phyloP scores from a whole-genome alignment of 2,113 vertebrate species.

The Rhynchopsitta pachyrhyncha region DNA sequence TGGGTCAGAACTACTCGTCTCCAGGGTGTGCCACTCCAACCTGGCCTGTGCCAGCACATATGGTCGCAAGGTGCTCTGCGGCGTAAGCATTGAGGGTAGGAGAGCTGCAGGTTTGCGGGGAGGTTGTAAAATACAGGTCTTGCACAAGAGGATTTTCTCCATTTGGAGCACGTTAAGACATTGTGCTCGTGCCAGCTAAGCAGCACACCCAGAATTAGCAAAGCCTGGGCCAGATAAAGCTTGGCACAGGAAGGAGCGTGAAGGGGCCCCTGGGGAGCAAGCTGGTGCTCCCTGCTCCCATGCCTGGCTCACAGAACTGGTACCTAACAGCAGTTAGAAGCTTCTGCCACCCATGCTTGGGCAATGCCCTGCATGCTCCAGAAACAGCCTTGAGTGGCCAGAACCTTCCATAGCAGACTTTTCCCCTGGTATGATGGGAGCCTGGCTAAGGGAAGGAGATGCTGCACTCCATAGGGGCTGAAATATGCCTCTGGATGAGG shows the following conservation, averaged over 20 bases:
- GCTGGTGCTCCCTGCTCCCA: not conserved
- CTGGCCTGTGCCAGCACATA: not conserved
- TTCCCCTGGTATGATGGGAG: not conserved
- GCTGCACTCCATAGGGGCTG: not conserved
- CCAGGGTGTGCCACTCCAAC: not conserved
- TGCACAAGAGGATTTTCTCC: not conserved
- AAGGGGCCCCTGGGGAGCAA: not conserved
- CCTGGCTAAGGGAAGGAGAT: not conserved
- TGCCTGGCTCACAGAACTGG: not conserved
- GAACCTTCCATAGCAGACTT: fast-evolving
- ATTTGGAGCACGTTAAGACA: not conserved
- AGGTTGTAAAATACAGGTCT: not conserved
- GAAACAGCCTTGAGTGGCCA: not conserved
- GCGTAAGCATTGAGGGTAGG: fast-evolving
- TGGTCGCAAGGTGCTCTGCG: not conserved
- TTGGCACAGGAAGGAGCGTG: not conserved
- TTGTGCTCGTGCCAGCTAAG: not conserved
- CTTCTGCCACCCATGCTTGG: not conserved
- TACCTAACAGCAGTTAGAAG: not conserved
- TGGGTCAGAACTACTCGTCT: not conserved
- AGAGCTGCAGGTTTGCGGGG: not conserved
- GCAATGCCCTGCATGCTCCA: not conserved
- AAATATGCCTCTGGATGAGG: not conserved
- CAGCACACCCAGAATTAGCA: not conserved
- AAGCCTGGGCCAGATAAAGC: not conserved